Evolutionary conservation across 2,888 invertebrate species (phyloP).

Genomic region (Macaria liturata): DNA sequence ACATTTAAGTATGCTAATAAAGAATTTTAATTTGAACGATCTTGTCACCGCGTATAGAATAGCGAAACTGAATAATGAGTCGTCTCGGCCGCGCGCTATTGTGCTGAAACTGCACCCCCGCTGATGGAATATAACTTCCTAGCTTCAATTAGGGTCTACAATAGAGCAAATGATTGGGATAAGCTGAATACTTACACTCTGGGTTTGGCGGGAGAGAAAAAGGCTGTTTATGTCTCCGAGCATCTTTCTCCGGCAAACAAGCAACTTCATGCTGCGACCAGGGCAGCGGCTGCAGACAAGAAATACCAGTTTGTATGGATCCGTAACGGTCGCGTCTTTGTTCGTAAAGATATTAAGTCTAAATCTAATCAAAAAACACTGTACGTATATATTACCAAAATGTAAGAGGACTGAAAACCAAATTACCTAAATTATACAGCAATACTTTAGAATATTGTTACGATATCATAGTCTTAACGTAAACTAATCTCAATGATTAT

Average conservation of each 20-base stretch:
- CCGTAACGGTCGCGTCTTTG: neutral
- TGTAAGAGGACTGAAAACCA: slow-evolving; percentile 1
- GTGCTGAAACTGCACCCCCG: neutral
- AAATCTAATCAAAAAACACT: slow-evolving; percentile 1
- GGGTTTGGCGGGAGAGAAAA: neutral
- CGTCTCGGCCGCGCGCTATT: neutral
- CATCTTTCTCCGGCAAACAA: slow-evolving; percentile 2
- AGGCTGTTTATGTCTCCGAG: neutral
- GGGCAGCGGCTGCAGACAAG: slow-evolving; percentile 1
- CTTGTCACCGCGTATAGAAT: neutral
- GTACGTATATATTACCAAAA: slow-evolving; percentile 1
- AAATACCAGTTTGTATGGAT: slow-evolving; percentile 8
- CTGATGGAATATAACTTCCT: neutral
- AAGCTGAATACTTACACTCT: neutral
- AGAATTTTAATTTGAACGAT: no score
- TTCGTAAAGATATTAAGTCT: slow-evolving; percentile 1
- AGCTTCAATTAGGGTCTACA: neutral
- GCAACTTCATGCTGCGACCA: neutral
- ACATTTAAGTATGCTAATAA: no score
- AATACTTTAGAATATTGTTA: neutral
- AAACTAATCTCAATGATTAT: slow-evolving; percentile 1
- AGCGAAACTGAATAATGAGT: neutral
- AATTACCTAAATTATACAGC: neutral
- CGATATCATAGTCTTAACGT: slow-evolving; percentile 1
- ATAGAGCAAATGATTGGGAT: neutral